These are phyloP conservation scores for Bradynema listronoti DNA, from an alignment of 1,140 invertebrate species.

Conservation along the genomic window DNA sequence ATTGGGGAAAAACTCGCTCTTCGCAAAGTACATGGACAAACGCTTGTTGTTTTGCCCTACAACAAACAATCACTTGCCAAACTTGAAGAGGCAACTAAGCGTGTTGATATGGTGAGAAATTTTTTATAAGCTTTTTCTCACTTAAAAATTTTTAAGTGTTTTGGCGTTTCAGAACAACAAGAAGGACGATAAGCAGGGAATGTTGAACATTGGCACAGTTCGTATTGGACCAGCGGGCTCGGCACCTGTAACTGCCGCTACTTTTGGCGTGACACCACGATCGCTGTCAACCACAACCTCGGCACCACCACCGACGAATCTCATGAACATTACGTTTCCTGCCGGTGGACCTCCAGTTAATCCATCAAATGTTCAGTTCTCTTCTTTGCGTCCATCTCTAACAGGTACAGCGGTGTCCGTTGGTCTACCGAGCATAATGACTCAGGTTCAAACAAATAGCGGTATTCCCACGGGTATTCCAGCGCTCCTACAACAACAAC, in stretches of 20 bases:
- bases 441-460: too few relatives aligned
- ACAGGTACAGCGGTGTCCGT: neutral
- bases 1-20: conserved; percentile 86
- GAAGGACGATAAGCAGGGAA: conserved; percentile 39
- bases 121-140: neutral
- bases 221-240: conserved; percentile 61
- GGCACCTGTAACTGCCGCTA: conserved; percentile 64
- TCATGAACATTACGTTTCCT: conserved; percentile 26
- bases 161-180: conserved; percentile 25
- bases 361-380: neutral
- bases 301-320: conserved; percentile 23
- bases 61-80: conserved; percentile 78
- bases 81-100: conserved; percentile 60
- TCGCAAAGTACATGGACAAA: conserved; percentile 80
- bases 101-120: conserved; percentile 28
- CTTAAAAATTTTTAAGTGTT: neutral
- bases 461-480: neutral
- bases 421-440: too few relatives aligned
- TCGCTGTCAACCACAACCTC: neutral
- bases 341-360: neutral
- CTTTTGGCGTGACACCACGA: conserved; percentile 12
- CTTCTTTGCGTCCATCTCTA: neutral
- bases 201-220: conserved; percentile 47
- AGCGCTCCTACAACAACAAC: conserved; percentile 5
- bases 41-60: conserved; percentile 83